Evolutionary conservation across 1,140 invertebrate species (phyloP).

Genomic region (Belonocnema kinseyi): DNA sequence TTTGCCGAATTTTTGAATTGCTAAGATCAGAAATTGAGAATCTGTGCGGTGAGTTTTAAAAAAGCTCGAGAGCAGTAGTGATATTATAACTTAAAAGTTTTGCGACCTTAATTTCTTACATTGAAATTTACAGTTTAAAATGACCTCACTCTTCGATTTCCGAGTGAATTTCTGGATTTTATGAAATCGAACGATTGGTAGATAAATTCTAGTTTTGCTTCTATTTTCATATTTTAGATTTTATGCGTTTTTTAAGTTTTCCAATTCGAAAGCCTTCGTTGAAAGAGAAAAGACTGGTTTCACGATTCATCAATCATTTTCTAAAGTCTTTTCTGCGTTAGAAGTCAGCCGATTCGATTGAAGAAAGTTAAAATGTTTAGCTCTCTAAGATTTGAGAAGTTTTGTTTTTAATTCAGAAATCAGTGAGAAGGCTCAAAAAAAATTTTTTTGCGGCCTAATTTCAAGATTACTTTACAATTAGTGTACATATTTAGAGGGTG

Average conservation of each 20-base stretch:
- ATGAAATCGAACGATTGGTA: too few species aligned
- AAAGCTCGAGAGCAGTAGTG: constrained; percentile 1
- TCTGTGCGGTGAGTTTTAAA: background rate
- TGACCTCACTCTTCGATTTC: too few species aligned
- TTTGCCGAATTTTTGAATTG: background rate
- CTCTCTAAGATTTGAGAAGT: constrained; percentile 11
- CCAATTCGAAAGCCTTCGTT: background rate
- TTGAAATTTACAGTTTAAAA: too few species aligned
- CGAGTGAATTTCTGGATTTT: too few species aligned
- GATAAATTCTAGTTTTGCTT: background rate
- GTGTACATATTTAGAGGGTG: constrained; percentile 8
- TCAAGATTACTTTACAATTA: background rate
- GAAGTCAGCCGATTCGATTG: too few species aligned
- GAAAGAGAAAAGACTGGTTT: constrained; percentile 26
- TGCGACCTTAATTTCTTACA: background rate
- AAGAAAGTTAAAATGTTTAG: too few species aligned
- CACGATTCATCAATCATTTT: background rate
- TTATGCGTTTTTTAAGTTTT: background rate
- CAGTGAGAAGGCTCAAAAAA: too few species aligned
- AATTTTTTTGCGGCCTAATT: background rate
- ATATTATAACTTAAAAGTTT: background rate
- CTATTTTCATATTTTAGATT: background rate
- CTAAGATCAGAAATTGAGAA: background rate
- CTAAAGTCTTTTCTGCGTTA: too few species aligned
- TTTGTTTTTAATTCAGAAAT: background rate